Evolutionary conservation across 2,888 invertebrate species (phyloP).

Genomic region (Nymphalis polychloros): DNA sequence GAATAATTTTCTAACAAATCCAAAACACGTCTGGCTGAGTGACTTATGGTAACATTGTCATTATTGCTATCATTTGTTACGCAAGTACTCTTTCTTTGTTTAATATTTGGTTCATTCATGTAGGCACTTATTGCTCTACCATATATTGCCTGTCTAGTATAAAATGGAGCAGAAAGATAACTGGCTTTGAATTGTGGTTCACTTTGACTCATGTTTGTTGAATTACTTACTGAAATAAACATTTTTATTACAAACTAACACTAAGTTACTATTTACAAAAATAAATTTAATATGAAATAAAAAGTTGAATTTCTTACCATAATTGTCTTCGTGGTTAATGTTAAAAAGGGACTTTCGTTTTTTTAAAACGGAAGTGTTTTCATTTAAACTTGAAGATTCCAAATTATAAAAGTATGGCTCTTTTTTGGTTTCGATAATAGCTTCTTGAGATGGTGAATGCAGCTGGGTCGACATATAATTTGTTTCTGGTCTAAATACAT

Average conservation of each 20-base stretch:
- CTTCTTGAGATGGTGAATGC: slow-evolving; percentile 46
- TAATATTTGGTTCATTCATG: slow-evolving; percentile 65
- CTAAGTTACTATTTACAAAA: neutral
- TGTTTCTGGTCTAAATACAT: slow-evolving; percentile 47
- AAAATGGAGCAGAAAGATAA: slow-evolving; percentile 85
- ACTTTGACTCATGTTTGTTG: slow-evolving; percentile 57
- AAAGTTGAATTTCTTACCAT: slow-evolving; percentile 32
- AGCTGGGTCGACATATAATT: slow-evolving; percentile 49
- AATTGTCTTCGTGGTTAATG: slow-evolving; percentile 16
- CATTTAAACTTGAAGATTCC: slow-evolving; percentile 48
- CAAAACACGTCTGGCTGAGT: slow-evolving; percentile 89
- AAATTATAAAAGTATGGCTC: slow-evolving; percentile 44
- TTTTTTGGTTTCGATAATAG: slow-evolving; percentile 45
- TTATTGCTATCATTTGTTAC: slow-evolving; percentile 51
- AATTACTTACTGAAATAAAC: slow-evolving; percentile 7
- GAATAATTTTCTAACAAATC: slow-evolving; percentile 91
- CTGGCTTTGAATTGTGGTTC: slow-evolving; percentile 62
- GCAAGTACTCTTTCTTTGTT: slow-evolving; percentile 49
- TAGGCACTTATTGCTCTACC: slow-evolving; percentile 86
- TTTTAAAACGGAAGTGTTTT: slow-evolving; percentile 47
- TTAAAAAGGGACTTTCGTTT: slow-evolving; percentile 63
- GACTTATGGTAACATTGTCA: slow-evolving; percentile 78
- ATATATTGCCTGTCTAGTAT: slow-evolving; percentile 87
- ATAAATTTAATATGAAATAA: slow-evolving; percentile 44
- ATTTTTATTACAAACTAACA: neutral